These are phyloP conservation scores for Martes martes DNA, from an alignment of 2,113 vertebrate genomes.

Conservation along the genomic window DNA sequence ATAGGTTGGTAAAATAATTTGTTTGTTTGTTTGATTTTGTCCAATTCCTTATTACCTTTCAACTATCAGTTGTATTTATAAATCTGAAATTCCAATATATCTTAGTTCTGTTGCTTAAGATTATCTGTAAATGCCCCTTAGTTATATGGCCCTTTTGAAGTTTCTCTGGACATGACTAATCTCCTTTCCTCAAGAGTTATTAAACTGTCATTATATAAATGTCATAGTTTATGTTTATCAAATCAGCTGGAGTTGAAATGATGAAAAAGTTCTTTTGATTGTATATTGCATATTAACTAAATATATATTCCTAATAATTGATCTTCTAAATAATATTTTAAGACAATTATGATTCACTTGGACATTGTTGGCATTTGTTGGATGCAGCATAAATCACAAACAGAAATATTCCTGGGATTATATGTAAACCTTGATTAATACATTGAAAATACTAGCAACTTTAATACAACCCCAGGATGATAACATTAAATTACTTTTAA, in stretches of 20 bases:
- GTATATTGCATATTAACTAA: background rate
- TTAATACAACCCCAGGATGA: conserved; percentile 40
- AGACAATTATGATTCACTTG: background rate
- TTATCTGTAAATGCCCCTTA: conserved; percentile 7
- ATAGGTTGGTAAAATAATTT: conserved; percentile 22
- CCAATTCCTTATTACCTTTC: conserved; percentile 59
- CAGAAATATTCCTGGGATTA: background rate
- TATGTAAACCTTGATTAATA: conserved; percentile 31
- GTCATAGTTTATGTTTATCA: background rate
- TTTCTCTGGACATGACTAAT: background rate
- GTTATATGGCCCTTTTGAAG: background rate
- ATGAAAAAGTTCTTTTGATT: background rate
- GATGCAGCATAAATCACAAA: background rate
- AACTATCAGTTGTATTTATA: conserved; percentile 44
- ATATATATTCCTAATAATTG: background rate
- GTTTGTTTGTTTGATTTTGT: conserved; percentile 54
- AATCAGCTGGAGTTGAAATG: background rate
- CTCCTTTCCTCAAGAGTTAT: background rate
- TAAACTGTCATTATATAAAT: background rate
- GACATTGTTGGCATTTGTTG: background rate
- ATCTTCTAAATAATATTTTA: background rate
- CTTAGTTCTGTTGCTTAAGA: background rate
- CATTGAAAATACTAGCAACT: conserved; percentile 43
- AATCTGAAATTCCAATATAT: conserved; percentile 53
- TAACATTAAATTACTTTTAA: conserved; percentile 68